These are phyloP conservation scores for Dusona sp. DNA, from an alignment of 2,888 invertebrate species.

Conservation along the genomic window DNA sequence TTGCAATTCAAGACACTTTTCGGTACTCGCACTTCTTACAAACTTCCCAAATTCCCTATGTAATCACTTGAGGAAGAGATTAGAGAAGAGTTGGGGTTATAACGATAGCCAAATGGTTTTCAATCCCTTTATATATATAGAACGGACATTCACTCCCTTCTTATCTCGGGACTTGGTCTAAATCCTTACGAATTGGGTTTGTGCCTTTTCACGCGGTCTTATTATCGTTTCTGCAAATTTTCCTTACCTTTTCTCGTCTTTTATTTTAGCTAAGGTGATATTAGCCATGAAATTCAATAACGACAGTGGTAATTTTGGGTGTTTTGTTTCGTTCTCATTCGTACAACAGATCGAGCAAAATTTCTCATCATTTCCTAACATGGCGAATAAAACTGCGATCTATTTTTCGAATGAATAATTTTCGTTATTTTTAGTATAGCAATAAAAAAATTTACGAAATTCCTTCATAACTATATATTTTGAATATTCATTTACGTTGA, in stretches of 20 bases:
- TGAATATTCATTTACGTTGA: neutral
- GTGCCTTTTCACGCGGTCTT: neutral
- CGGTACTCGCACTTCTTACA: neutral
- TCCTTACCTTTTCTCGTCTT: neutral
- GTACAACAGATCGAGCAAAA: neutral
- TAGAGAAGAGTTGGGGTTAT: no score
- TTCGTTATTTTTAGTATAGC: neutral
- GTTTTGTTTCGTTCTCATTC: neutral
- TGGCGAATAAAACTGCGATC: neutral
- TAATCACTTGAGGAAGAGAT: slow-evolving; percentile 1
- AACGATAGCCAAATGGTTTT: slow-evolving; percentile 13
- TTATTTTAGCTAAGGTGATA: neutral
- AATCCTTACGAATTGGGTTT: slow-evolving; percentile 5
- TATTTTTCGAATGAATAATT: neutral
- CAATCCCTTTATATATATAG: slow-evolving; percentile 1
- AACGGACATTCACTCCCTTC: neutral
- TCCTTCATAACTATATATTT: neutral
- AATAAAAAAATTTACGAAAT: neutral
- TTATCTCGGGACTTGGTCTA: slow-evolving; percentile 23
- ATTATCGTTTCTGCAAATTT: neutral
- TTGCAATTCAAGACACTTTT: neutral
- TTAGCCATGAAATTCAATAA: neutral
- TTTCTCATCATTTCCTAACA: neutral
- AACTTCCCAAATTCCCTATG: neutral
- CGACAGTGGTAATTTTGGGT: neutral